Evolutionary conservation across 1,140 invertebrate genomes (phyloP), one percentile per base, ranked within the genome.

Genomic region (Drosophila lowei): DNA sequence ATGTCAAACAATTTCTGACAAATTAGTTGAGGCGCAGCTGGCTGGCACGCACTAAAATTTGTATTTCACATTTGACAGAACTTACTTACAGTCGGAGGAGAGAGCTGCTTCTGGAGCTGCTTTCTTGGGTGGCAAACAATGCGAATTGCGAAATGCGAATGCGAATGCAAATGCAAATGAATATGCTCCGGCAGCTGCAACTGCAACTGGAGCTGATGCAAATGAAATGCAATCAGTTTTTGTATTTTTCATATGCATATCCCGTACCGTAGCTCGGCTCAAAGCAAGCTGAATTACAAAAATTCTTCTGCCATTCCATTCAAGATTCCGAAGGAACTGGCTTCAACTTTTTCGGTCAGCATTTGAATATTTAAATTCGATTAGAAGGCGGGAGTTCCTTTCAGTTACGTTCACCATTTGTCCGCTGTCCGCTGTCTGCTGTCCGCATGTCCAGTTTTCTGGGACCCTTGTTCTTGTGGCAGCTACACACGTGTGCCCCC

Each of bases 1-100:
- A 77, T 86, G 81, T 86, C 81, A 81, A 77, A 85, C 65, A 78
- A 70, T 64, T 38, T 77, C 65, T 71, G 81, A 85, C 77, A 85
- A 86, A 86, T 86, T 77, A 67, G 68, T 67, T 56, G 60, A 70
- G 68, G 67, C 54, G 44, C 55, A 72, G 44, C 52, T 73, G 71
- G 53, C 30, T 72, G 53, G 42, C 71, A 74, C 71, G 71, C 71
- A 74, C 71, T 38, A 4, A 58, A 70, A 74, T 74, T 74, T 65
- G 77, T 77, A 83, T 78, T 75, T 84, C 63, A 59, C 79, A 63
- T 79, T 53, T 74, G 73, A 55, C 60, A 79, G 53, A 67, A 72
- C 23, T 67, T 62, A 47, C 23, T 67, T 66, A 47, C 5, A 25
- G 23, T 25, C 23, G 23, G 23, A 25, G 23, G 23, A 25, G 23